phyloP scores from a whole-genome alignment of 2,113 vertebrate genomes.

The Hyla sarda region DNA sequence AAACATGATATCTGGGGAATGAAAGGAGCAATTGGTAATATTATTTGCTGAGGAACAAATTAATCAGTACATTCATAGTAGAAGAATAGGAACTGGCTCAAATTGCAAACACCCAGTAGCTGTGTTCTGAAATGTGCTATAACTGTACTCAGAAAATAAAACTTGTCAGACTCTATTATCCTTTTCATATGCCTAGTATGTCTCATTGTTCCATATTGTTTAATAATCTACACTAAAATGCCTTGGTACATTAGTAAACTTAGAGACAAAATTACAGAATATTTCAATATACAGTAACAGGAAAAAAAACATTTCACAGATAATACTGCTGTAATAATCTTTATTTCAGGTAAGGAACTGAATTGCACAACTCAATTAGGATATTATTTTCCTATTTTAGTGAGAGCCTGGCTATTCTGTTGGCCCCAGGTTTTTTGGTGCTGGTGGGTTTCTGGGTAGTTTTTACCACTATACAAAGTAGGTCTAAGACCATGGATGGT shows the following conservation, averaged over 20 bases:
- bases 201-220: background rate
- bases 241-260: background rate
- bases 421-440: too few species aligned
- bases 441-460: too few species aligned
- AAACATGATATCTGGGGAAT: constrained; percentile 9
- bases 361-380: too few species aligned
- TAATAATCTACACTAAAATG: background rate
- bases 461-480: too few species aligned
- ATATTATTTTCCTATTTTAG: too few species aligned
- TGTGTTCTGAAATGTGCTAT: background rate
- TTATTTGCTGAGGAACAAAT: constrained; percentile 31
- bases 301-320: too few species aligned
- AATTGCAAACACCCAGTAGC: constrained; percentile 5
- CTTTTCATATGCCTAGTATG: background rate
- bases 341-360: too few species aligned
- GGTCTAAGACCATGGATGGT: too few species aligned
- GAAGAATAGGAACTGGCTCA: constrained; percentile 16
- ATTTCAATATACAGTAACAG: background rate
- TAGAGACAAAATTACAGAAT: background rate
- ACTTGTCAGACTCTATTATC: constrained; percentile 2
- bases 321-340: too few species aligned
- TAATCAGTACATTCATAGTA: constrained; percentile 32
- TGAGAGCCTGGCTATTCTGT: too few species aligned
- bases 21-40: constrained; percentile 22
- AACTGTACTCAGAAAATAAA: background rate